These are phyloP conservation scores for Oenanthe melanoleuca DNA, from an alignment of 2,113 vertebrate species.

Conservation along the genomic window DNA sequence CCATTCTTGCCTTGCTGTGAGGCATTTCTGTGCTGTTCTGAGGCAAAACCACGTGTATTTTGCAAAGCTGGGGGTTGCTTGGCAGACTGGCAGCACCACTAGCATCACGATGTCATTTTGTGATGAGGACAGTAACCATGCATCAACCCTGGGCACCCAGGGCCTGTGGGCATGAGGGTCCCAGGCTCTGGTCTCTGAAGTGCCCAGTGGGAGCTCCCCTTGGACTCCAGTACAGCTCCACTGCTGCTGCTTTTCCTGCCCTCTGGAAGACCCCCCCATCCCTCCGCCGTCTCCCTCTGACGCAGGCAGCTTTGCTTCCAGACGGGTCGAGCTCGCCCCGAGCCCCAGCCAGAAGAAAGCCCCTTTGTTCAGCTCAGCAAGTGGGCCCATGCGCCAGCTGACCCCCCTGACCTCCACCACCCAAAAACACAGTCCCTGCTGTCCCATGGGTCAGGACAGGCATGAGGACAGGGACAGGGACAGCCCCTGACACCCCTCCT, in stretches of 20 bases:
- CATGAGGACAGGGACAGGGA: background rate
- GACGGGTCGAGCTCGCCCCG: background rate
- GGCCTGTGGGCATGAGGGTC: fast-evolving
- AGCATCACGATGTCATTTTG: fast-evolving
- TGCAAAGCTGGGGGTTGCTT: background rate
- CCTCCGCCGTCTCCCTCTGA: slow-evolving; percentile 25
- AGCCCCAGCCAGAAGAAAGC: slow-evolving; percentile 31
- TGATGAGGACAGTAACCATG: fast-evolving
- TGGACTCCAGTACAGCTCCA: background rate
- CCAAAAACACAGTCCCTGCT: slow-evolving; percentile 24
- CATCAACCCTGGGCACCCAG: fast-evolving
- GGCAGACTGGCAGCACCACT: background rate
- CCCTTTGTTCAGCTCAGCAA: slow-evolving; percentile 43
- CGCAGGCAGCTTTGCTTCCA: background rate
- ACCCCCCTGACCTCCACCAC: background rate
- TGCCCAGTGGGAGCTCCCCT: fast-evolving
- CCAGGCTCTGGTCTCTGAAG: fast-evolving
- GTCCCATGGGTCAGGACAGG: background rate
- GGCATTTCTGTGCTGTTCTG: background rate
- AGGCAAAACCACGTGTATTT: background rate
- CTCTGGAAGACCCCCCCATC: background rate
- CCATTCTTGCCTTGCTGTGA: fast-evolving
- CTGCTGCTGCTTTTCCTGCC: background rate
- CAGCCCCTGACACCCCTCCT: fast-evolving
- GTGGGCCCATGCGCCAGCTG: background rate